Evolutionary conservation across 1,140 invertebrate genomes (phyloP), one percentile per base, ranked within the genome.

Genomic region (Drosophila bipectinata): DNA sequence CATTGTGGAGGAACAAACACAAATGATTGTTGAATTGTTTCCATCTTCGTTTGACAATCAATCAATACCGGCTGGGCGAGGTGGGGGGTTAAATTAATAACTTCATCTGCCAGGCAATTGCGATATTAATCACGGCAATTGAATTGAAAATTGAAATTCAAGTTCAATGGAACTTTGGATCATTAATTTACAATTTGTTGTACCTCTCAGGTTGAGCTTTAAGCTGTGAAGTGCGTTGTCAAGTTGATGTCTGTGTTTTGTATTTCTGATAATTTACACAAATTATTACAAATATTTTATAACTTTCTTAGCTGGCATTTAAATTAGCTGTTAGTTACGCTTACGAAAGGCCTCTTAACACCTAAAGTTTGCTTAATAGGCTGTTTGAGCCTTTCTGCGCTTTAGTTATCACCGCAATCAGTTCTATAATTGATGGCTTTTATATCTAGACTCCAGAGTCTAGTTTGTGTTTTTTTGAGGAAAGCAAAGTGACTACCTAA

Each of bases 401-500:
- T 24, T 32, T 10, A 21, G 53, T 55, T 58, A 81, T 80, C 66
- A 64, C n/a, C 64, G 47, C 64, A 77, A 45, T 55, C 45, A 60
- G 75, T 72, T 37, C 34, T 34, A 55, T 84, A 77, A 84, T 73
- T 79, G 72, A 84, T 73, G 67, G 24, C 54, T 37, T 77, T 48
- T 18, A 49, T 72, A 62, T 62, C 66, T 45, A 24, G 18, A 10
- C 58, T 62, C 60, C 39, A 24, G 8, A 10, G 18, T 5, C 44
- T 18, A 5, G 21, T 55, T 37, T 59, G 28, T 37, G 3, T 8
- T 18, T 44, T 15, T 44, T 18, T 15, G 41, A 44, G 21, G 37
- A 28, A 8, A 52, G 51, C 64, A 30, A 69, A 51, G 15, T 3
- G 21, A 15, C 30, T 53, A 57, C 41, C 58, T 63, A 55, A 75